These are phyloP conservation scores for Hydrocynus forskahlii DNA, from an alignment of 2,797 vertebrate genomes.

Conservation along the genomic window DNA sequence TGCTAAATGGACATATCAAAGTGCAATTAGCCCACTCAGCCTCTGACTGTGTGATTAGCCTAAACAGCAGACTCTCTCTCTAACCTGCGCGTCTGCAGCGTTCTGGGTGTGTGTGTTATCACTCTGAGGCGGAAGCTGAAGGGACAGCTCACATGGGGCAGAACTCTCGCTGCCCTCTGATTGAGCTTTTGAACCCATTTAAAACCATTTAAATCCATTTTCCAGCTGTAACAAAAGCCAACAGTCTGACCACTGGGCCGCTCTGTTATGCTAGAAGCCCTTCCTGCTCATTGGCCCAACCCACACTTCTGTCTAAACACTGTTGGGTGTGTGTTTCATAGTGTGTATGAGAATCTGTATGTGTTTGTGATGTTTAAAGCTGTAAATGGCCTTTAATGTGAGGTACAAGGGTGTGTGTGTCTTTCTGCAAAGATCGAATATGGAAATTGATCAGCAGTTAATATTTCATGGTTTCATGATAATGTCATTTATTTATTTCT, in stretches of 20 bases:
- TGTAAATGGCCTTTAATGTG: too few species aligned
- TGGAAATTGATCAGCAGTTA: too few species aligned
- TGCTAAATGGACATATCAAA: slow-evolving; percentile 40
- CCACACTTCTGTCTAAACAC: slow-evolving; percentile 21
- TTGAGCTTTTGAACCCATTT: slow-evolving; percentile 63
- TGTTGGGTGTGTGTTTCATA: neutral
- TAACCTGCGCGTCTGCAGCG: slow-evolving; percentile 2
- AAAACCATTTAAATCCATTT: slow-evolving; percentile 73
- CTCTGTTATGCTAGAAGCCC: slow-evolving; percentile 64
- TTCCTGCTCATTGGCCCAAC: slow-evolving; percentile 43
- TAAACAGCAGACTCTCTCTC: slow-evolving; percentile 4
- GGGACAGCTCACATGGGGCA: slow-evolving; percentile 39
- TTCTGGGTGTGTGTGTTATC: slow-evolving; percentile 32
- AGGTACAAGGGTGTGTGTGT: too few species aligned
- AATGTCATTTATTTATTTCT: too few species aligned
- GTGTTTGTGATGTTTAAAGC: too few species aligned
- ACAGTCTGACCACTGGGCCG: slow-evolving; percentile 55
- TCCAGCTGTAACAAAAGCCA: slow-evolving; percentile 58
- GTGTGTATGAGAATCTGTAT: too few species aligned
- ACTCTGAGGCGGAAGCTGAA: slow-evolving; percentile 30
- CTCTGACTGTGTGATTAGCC: slow-evolving; percentile 45
- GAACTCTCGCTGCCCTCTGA: slow-evolving; percentile 27
- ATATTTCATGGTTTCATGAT: too few species aligned
- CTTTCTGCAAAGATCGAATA: too few species aligned
- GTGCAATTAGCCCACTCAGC: slow-evolving; percentile 32